Evolutionary conservation across 2,888 invertebrate genomes (phyloP).

Genomic region (Tipula unca): DNA sequence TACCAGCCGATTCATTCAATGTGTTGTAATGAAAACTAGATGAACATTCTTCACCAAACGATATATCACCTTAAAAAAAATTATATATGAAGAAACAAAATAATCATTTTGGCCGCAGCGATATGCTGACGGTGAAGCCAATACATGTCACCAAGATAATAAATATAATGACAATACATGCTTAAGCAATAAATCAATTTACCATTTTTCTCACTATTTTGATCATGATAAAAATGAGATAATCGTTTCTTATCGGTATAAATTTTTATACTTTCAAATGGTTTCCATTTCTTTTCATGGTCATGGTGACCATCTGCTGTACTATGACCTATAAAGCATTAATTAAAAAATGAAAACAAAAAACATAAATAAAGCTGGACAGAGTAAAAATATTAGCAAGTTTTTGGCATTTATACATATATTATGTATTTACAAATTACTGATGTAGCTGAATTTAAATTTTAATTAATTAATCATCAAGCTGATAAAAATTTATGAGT

Average conservation of each 20-base stretch:
- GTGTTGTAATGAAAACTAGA: not conserved
- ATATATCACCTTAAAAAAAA: slow-evolving; percentile 23
- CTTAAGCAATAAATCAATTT: not conserved
- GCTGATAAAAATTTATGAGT: not conserved
- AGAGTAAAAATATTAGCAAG: not conserved
- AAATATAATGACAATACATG: not conserved
- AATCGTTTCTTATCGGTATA: slow-evolving; percentile 27
- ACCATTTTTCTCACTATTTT: slow-evolving; percentile 15
- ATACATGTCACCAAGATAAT: not conserved
- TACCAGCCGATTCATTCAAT: not conserved
- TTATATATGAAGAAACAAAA: not conserved
- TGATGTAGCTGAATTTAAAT: not conserved
- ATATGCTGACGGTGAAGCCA: not conserved
- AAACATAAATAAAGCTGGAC: not conserved
- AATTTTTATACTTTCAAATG: slow-evolving; percentile 29
- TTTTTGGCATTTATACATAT: not conserved
- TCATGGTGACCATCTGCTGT: not conserved
- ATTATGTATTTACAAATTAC: not conserved
- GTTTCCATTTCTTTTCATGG: slow-evolving; percentile 28
- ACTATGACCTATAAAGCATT: slow-evolving; percentile 10
- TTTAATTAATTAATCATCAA: not conserved
- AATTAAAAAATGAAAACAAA: not conserved
- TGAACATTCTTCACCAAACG: slow-evolving; percentile 23
- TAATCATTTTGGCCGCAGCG: not conserved
- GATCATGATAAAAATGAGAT: slow-evolving; percentile 17